A percentile compares a stretch with the other conserved stretches of the same genome.
Evolutionary conservation across 2,888 invertebrate species (phyloP).

Genomic region (Tetragonula carbonaria): DNA sequence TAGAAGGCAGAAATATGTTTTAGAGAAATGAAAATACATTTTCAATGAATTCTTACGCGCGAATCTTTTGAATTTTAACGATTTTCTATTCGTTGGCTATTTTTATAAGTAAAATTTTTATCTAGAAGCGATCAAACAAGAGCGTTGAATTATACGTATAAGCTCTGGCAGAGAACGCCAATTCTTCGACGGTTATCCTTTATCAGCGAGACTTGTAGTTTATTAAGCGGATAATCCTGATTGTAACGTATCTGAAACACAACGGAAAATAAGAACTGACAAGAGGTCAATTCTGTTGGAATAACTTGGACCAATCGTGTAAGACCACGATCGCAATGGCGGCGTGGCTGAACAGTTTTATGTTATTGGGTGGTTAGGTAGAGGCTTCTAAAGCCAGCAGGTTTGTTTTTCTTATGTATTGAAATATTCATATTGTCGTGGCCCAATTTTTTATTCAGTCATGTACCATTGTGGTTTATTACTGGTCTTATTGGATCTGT

Average conservation of each 20-base stretch:
- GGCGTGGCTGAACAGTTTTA: slow-evolving; percentile 78
- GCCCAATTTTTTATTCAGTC: slow-evolving; percentile 60
- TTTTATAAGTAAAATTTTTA: neutral
- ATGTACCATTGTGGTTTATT: slow-evolving; percentile 80
- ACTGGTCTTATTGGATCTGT: slow-evolving; percentile 78
- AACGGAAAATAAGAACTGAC: slow-evolving; percentile 3
- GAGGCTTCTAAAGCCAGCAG: slow-evolving; percentile 59
- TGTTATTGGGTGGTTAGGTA: slow-evolving; percentile 76
- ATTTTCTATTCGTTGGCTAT: neutral
- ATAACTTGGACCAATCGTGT: slow-evolving; percentile 84
- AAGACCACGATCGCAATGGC: slow-evolving; percentile 84
- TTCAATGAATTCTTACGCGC: slow-evolving; percentile 17
- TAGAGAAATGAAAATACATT: slow-evolving; percentile 18
- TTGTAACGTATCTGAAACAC: neutral
- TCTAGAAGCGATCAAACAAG: too few species aligned
- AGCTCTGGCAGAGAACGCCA: neutral
- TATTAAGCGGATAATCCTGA: neutral
- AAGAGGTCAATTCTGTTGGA: slow-evolving; percentile 43
- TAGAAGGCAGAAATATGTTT: neutral
- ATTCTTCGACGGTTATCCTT: neutral
- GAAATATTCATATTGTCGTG: slow-evolving; percentile 33
- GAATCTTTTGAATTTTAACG: slow-evolving; percentile 17
- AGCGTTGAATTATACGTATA: neutral
- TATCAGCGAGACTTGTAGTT: neutral
- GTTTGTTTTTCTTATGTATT: slow-evolving; percentile 57